Evolutionary conservation across 1,140 invertebrate genomes (phyloP), one percentile per base, ranked within the genome.

Genomic region (Berghia stephanieae): DNA sequence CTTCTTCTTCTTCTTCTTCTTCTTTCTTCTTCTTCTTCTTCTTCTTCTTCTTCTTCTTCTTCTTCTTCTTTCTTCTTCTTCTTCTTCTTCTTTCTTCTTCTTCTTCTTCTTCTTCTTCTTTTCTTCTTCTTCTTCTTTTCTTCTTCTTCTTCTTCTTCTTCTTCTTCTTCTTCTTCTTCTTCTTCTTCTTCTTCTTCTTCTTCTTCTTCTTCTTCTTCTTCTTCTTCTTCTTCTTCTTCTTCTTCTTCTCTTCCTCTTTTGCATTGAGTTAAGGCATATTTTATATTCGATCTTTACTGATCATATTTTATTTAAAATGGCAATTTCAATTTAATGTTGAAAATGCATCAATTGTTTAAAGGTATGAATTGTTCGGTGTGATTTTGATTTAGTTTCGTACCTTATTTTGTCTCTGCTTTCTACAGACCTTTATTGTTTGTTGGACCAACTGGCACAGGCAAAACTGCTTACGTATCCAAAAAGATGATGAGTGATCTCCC

Each of bases 341-440:
- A n/a, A n/a, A n/a, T n/a, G n/a, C n/a, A n/a, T n/a, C n/a, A n/a
- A n/a, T n/a, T n/a, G n/a, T n/a, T n/a, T n/a, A n/a, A n/a, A n/a
- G n/a, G n/a, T n/a, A n/a, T n/a, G n/a, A 31, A 31, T 13, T 34
- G 18, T 34, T 66, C 13, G 18, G 13, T 10, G 18, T 66, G 31
- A 21, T 66, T 34, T 34, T 68, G 24, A 27, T 8, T 31, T 18
- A n/a, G 66, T n/a, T 24, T 4, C 31, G 18, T 2, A 40, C 27
- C 18, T n/a, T 3, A 27, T 68, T n/a, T 40, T 21, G 38, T 73
- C n/a, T n/a, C n/a, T n/a, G 16, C 83, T 60, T 67, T n/a, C 79
- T 76, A 91, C 67, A 92, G 93, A 77, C 93, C 94, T 1, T 72
- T 90, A 0, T 75, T 90, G 66, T 89, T 90, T 85, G 87, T 90